Evolutionary conservation across 2,113 vertebrate species (phyloP), one percentile per base, ranked within the genome.

Genomic region (Podilymbus podiceps): DNA sequence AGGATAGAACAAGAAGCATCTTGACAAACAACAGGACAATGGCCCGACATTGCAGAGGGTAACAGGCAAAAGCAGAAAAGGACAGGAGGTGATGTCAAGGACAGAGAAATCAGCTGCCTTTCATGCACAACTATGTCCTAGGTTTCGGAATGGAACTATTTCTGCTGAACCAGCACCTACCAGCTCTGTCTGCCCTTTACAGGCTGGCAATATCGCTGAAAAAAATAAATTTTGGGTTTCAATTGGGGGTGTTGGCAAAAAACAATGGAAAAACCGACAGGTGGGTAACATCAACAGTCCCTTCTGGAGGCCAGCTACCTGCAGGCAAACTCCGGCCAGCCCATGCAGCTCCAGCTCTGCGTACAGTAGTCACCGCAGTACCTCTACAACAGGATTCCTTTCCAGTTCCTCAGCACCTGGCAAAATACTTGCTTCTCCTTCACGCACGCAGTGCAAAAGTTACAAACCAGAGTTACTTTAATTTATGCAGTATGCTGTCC

Each of bases 241-340:
- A 76, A 0, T 2, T 38, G 40, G 18, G 4, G 6, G 11, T 42
- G 18, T 13, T 64, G 55, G 31, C 58, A 95, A 91, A 67, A 82
- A 62, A 0, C 38, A 80, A 4, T 17, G 44, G 88, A n/a, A 73
- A 82, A 74, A 52, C 5, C 33, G 55, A 69, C 15, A 64, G 0
- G 1, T 9, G 11, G 35, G 24, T 47, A 85, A 56, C 0, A 0
- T 4, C 8, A 52, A 24, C 0, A 2, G 46, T 60, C 30, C n/a
- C 49, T 56, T 62, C 46, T 19, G 42, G 8, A 12, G 8, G 1
- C 8, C 52, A 56, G 52, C 46, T 23, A 38, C 40, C 56, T 66
- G 46, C 46, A 66, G 38, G 19, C 27, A 63, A 63, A 46, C 5
- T 85, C 40, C 53, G 33, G 19, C n/a, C 62, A 69, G 60, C 30